A percentile compares a stretch with the other conserved stretches of the same genome.
Evolutionary conservation across 2,797 vertebrate genomes (phyloP).

Genomic region (Sebastes cheni): DNA sequence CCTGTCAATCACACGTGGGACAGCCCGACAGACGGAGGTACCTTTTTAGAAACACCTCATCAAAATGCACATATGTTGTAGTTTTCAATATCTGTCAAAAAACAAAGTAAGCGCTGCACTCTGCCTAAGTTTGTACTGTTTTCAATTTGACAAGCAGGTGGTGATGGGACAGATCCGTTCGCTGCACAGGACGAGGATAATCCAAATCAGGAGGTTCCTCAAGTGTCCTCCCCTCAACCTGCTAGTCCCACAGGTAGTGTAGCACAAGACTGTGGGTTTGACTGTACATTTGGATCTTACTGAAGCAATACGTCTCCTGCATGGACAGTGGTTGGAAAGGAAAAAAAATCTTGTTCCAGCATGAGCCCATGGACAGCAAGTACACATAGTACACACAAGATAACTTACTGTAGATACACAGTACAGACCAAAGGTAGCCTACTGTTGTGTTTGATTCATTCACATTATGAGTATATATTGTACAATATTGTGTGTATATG

Average conservation of each 20-base stretch:
- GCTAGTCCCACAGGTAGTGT: constrained; percentile 77
- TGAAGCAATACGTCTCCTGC: not conserved
- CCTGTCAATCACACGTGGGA: constrained; percentile 70
- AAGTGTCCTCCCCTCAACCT: constrained; percentile 56
- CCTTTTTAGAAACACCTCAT: not conserved
- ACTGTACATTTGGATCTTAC: not conserved
- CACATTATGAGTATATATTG: not conserved
- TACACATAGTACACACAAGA: not conserved
- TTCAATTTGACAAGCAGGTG: constrained; percentile 29
- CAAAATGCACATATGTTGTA: not conserved
- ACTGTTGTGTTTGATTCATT: not conserved
- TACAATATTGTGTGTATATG: not conserved
- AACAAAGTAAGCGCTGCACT: not conserved
- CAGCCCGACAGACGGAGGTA: constrained; percentile 67
- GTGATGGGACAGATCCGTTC: constrained; percentile 68
- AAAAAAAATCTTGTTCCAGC: not conserved
- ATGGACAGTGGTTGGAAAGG: not conserved
- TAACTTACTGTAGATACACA: not conserved
- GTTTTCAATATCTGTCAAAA: not conserved
- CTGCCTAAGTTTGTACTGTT: not conserved
- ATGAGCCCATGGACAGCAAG: not conserved
- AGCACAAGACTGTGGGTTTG: not conserved
- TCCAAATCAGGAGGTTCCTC: constrained; percentile 52
- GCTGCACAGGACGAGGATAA: constrained; percentile 59
- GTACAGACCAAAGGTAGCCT: not conserved